A percentile compares a stretch with the other conserved stretches of the same genome.
Evolutionary conservation across 2,797 vertebrate genomes (phyloP).

Genomic region (Phoebastria nigripes): DNA sequence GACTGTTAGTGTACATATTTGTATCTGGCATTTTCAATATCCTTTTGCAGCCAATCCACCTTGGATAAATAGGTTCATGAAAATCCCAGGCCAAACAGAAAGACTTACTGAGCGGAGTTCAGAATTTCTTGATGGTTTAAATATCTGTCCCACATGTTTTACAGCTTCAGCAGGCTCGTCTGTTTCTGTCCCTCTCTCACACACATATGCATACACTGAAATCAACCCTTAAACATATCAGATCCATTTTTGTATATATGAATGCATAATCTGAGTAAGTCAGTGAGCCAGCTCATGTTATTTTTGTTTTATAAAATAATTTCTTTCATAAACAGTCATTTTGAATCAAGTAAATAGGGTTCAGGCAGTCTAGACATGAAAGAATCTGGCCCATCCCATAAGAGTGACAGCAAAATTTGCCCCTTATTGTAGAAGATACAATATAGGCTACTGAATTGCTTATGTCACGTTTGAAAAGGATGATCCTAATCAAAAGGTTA

Average conservation of each 20-base stretch:
- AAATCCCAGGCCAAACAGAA: conserved; percentile 8
- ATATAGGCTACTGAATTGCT: background rate
- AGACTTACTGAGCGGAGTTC: background rate
- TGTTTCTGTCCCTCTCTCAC: background rate
- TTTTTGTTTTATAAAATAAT: background rate
- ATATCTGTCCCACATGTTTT: background rate
- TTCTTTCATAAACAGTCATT: background rate
- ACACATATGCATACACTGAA: background rate
- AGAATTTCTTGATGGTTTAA: conserved; percentile 20
- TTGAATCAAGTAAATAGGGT: background rate
- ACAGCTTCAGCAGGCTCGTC: background rate
- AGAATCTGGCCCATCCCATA: background rate
- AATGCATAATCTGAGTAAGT: background rate
- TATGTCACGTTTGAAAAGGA: background rate
- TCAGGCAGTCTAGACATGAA: background rate
- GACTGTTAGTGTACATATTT: background rate
- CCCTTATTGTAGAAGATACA: background rate
- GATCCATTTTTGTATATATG: background rate
- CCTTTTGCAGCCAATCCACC: background rate
- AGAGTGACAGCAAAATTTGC: background rate
- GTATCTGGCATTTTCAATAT: background rate
- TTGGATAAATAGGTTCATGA: background rate
- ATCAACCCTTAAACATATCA: background rate
- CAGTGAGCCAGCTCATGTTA: background rate
- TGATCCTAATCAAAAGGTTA: conserved; percentile 6